Evolutionary conservation across 2,888 invertebrate genomes (phyloP).

Genomic region (Miltochrista miniata): DNA sequence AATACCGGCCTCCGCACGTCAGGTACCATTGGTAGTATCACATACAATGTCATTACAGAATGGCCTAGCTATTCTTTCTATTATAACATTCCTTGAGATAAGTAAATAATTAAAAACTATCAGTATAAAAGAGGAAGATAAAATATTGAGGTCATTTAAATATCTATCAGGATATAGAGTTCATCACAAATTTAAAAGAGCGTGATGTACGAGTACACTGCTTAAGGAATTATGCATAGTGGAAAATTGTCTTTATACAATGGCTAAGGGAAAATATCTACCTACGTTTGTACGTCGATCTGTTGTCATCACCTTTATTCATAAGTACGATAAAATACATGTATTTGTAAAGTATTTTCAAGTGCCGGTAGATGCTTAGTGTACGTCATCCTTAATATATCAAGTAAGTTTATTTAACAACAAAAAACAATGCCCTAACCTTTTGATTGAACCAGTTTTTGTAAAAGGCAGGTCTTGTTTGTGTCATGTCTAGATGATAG

Average conservation of each 20-base stretch:
- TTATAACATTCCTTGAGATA: conserved; percentile 21
- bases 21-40: conserved; percentile 37
- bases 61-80: conserved; percentile 41
- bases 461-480: not conserved
- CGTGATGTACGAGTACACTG: not conserved
- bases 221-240: not conserved
- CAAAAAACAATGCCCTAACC: not conserved
- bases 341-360: not conserved
- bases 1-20: conserved; percentile 62
- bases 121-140: too few relatives aligned
- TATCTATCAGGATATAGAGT: too few relatives aligned
- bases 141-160: too few relatives aligned
- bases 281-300: conserved; percentile 27
- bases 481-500: not conserved
- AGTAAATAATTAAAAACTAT: not conserved
- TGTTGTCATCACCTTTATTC: not conserved
- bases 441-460: not conserved
- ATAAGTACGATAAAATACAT: not conserved
- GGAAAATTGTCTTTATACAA: not conserved
- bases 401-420: not conserved
- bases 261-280: conserved; percentile 22
- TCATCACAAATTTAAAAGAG: too few relatives aligned
- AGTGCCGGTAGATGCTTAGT: not conserved
- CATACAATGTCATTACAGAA: conserved; percentile 50
- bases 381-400: not conserved